These are phyloP conservation scores for Taxidea taxus DNA, from an alignment of 2,113 vertebrate species.

Conservation along the genomic window DNA sequence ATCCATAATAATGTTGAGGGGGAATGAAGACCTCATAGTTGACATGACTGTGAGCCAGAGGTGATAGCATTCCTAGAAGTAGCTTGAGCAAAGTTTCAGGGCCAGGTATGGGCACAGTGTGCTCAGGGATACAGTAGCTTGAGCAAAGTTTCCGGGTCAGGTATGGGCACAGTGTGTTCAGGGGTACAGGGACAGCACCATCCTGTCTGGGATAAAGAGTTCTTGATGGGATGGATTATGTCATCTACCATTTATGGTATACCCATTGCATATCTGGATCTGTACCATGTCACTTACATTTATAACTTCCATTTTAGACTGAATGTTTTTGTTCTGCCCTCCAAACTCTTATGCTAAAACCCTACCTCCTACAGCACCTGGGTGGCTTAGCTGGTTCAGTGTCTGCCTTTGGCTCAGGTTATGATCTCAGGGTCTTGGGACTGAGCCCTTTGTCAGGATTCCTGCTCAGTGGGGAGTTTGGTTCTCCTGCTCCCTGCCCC, in stretches of 20 bases:
- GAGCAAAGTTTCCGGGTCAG: background rate
- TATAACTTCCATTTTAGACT: background rate
- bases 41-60: background rate
- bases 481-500: background rate
- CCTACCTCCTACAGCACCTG: background rate
- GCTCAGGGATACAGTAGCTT: background rate
- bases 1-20: background rate
- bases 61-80: background rate
- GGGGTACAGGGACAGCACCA: background rate
- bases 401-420: background rate
- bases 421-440: background rate
- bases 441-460: background rate
- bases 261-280: background rate
- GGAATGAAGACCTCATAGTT: accelerated
- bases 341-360: background rate
- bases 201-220: background rate
- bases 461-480: background rate
- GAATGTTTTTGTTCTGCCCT: background rate
- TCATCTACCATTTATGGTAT: background rate
- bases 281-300: background rate
- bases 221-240: background rate
- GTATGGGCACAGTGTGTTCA: background rate
- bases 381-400: background rate
- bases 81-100: background rate
- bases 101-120: background rate